Evolutionary conservation across 2,888 invertebrate species (phyloP).

Genomic region (Diloba caeruleocephala): DNA sequence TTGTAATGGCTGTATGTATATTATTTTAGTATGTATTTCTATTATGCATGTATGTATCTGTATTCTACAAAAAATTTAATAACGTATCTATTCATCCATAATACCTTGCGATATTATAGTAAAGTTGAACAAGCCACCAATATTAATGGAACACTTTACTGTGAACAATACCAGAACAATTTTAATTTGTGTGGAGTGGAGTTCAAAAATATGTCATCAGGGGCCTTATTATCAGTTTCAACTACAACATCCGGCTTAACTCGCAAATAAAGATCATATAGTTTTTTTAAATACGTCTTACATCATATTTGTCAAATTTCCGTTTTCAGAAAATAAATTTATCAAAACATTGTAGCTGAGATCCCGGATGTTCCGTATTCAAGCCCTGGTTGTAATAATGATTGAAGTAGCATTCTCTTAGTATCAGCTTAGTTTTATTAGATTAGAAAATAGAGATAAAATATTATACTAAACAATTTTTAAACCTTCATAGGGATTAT

Average conservation of each 20-base stretch:
- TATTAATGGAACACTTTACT: neutral
- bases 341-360: too few species aligned
- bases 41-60: constrained; percentile 68
- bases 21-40: constrained; percentile 65
- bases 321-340: too few species aligned
- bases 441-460: neutral
- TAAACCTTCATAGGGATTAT: too few species aligned
- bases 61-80: constrained; percentile 34
- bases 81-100: constrained; percentile 30
- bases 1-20: constrained; percentile 87
- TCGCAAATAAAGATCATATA: too few species aligned
- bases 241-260: too few species aligned
- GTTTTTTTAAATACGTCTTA: too few species aligned
- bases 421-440: too few species aligned
- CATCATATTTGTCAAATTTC: too few species aligned
- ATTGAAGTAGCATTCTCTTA: too few species aligned
- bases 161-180: too few species aligned
- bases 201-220: too few species aligned
- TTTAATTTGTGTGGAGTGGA: neutral
- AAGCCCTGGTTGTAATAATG: neutral
- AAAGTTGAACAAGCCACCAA: constrained; percentile 20
- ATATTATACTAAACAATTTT: neutral
- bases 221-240: too few species aligned
- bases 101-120: constrained; percentile 14
- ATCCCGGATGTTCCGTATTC: neutral